Evolutionary conservation across 2,797 vertebrate genomes (phyloP), one percentile per base, ranked within the genome.

Genomic region (Danio jaintianensis): DNA sequence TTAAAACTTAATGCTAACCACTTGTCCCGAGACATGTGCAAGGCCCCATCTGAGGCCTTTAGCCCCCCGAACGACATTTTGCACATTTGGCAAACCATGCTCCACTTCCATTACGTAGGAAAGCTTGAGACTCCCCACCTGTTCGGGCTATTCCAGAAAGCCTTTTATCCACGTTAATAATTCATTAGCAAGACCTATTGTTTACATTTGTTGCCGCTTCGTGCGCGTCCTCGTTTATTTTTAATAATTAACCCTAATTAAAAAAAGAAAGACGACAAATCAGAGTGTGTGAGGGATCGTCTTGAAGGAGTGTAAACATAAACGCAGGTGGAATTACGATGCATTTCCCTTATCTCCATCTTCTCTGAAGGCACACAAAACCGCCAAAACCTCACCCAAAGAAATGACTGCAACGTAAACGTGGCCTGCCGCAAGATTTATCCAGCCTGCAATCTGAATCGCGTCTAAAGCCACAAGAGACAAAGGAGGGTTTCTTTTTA

Each of bases 141-240:
- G 80, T 67, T 79, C 74, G 15, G 40, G 18, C 74, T 79, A 78
- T 84, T 92, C 88, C 90, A 93, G 84, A 83, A 91, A 91, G 89
- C 88, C 91, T 92, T 92, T 93, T 92, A 91, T 78, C 86, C 36
- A 61, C 85, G 87, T 91, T 85, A 93, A 92, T 92, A 91, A 92
- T 90, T 88, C 79, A 92, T 88, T 38, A 68, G 48, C 68, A 29
- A 29, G 29, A 29, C 29, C 29, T 71, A 83, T 82, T 90, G 89
- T 91, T 92, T 89, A 84, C 88, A 88, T 80, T 79, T 74, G 84
- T 85, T 15, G 47, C 45, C 66, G 72, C 56, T 85, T 86, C 83
- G 76, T 81, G 71, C 80, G 83, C 86, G 87, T 86, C 84, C 80
- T 82, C 66, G 55, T 69, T 83, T 79, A 75, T 88, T 85, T 29